These are phyloP conservation scores for Archips crataeganus DNA, from an alignment of 2,888 invertebrate species.

Conservation along the genomic window DNA sequence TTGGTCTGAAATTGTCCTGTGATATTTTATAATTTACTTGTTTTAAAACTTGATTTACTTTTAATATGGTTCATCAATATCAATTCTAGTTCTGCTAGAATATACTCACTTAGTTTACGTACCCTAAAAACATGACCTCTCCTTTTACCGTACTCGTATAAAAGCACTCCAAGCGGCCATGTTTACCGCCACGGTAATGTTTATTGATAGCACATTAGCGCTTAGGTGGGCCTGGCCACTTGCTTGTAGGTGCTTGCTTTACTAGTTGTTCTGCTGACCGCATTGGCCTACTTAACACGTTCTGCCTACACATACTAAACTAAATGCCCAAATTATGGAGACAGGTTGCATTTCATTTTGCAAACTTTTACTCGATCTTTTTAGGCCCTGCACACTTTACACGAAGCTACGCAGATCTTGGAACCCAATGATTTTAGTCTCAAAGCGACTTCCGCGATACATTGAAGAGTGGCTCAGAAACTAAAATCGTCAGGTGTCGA, in stretches of 20 bases:
- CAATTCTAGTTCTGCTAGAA: not conserved
- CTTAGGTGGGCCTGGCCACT: conserved; percentile 38
- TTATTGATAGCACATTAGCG: conserved; percentile 31
- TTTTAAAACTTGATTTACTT: too few relatives aligned
- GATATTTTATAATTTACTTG: too few relatives aligned
- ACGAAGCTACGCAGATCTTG: too few relatives aligned
- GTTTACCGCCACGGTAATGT: conserved; percentile 19
- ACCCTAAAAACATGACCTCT: not conserved
- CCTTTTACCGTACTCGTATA: not conserved
- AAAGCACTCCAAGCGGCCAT: conserved; percentile 3
- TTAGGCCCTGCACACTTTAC: too few relatives aligned
- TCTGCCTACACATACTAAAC: conserved; percentile 11
- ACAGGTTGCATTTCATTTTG: not conserved
- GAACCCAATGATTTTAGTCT: too few relatives aligned
- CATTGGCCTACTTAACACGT: conserved; percentile 47
- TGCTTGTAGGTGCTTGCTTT: conserved; percentile 50
- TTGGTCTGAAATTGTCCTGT: too few relatives aligned
- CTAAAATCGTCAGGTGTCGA: too few relatives aligned
- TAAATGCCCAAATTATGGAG: not conserved
- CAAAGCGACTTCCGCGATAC: too few relatives aligned
- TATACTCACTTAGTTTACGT: not conserved
- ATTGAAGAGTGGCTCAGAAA: too few relatives aligned
- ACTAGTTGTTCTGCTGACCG: conserved; percentile 54
- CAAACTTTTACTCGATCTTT: not conserved
- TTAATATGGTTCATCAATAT: not conserved